Evolutionary conservation across 2,888 invertebrate species (phyloP).

Genomic region (Archips xylosteana): DNA sequence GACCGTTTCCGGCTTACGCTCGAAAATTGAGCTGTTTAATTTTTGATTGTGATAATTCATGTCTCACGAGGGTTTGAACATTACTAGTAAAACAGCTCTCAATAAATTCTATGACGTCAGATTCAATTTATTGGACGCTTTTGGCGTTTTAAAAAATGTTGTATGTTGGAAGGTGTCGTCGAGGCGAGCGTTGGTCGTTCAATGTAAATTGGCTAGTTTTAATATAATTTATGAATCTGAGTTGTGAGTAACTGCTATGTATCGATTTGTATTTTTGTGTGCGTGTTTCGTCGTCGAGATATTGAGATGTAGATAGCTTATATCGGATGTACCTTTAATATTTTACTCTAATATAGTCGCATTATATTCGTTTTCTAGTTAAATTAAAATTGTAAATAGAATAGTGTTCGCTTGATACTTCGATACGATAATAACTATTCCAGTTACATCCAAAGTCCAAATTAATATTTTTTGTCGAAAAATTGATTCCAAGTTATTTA

Average conservation of each 20-base stretch:
- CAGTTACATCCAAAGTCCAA: constrained; percentile 72
- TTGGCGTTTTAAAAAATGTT: not conserved
- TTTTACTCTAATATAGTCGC: constrained; percentile 54
- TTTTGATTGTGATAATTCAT: too few relatives aligned
- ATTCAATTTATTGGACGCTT: not conserved
- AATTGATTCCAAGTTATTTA: constrained; percentile 75
- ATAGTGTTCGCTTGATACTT: constrained; percentile 47
- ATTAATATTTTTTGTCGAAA: constrained; percentile 67
- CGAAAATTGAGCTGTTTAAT: too few relatives aligned
- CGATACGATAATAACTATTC: constrained; percentile 62
- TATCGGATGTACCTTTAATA: constrained; percentile 67
- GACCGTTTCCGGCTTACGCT: too few relatives aligned
- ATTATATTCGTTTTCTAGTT: constrained; percentile 41
- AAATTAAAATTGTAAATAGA: constrained; percentile 69
- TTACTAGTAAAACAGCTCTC: not conserved
- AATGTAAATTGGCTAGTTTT: constrained; percentile 21
- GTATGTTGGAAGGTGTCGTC: not conserved
- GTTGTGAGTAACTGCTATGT: constrained; percentile 29
- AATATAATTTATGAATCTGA: constrained; percentile 32
- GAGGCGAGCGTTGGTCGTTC: not conserved
- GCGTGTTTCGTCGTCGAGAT: constrained; percentile 57
- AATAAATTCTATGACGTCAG: not conserved
- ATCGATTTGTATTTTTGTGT: constrained; percentile 53
- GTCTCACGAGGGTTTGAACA: too few relatives aligned
- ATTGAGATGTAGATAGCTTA: constrained; percentile 61